A percentile compares a stretch with the other conserved stretches of the same genome.
These are phyloP conservation scores for Otus sunia DNA, from an alignment of 2,113 vertebrate genomes.

Conservation along the genomic window DNA sequence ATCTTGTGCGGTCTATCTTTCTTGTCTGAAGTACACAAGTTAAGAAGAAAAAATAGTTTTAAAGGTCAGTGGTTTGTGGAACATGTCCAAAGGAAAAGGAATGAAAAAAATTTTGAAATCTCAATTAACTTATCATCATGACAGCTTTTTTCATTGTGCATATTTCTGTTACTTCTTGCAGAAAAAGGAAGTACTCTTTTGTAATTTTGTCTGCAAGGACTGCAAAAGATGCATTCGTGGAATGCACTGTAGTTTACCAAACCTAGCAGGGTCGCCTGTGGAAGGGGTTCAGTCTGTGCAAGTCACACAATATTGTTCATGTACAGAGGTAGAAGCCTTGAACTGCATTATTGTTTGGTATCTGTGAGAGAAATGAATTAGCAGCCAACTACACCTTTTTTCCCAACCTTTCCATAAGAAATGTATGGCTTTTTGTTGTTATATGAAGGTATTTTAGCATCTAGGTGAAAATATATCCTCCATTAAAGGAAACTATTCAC, in stretches of 20 bases:
- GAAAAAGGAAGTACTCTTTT: conserved; percentile 18
- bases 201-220: neutral
- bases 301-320: neutral
- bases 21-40: neutral
- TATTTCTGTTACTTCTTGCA: conserved; percentile 35
- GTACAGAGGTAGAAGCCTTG: neutral
- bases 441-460: conserved; percentile 10
- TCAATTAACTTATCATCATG: conserved; percentile 35
- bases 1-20: neutral
- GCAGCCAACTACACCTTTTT: neutral
- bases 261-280: neutral
- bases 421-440: neutral
- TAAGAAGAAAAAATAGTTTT: neutral
- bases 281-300: neutral
- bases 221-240: neutral
- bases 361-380: neutral
- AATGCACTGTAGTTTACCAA: neutral
- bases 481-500: conserved; percentile 30
- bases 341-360: neutral
- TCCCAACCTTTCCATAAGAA: neutral
- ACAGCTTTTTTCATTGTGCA: conserved; percentile 11
- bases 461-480: neutral
- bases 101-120: conserved; percentile 14
- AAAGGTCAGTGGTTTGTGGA: neutral
- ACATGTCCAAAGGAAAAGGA: neutral